Evolutionary conservation across 2,797 vertebrate genomes (phyloP).

Genomic region (Borostomias antarcticus): DNA sequence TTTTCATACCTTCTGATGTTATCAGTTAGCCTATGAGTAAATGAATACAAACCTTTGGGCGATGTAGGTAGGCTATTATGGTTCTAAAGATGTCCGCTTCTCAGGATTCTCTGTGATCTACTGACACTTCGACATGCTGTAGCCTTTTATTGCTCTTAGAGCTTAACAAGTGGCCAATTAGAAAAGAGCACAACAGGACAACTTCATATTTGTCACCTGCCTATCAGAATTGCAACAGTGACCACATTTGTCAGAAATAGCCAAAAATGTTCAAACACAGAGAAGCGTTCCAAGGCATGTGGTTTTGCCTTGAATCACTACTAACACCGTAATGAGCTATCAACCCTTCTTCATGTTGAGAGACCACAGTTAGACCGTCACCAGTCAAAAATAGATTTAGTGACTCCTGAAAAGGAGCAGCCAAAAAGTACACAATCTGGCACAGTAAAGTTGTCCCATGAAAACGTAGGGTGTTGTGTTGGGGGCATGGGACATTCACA

Average conservation of each 20-base stretch:
- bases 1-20: background rate
- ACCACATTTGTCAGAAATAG: background rate
- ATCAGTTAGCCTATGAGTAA: background rate
- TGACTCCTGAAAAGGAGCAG: conserved; percentile 19
- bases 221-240: conserved; percentile 38
- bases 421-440: background rate
- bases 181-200: conserved; percentile 39
- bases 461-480: too few relatives aligned
- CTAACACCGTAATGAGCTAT: background rate
- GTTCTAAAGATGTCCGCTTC: conserved; percentile 23
- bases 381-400: conserved; percentile 51
- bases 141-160: conserved; percentile 61
- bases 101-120: conserved; percentile 20
- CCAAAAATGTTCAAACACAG: background rate
- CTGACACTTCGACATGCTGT: conserved; percentile 30
- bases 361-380: conserved; percentile 28
- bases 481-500: too few relatives aligned
- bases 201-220: conserved; percentile 49
- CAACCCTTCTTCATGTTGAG: conserved; percentile 43
- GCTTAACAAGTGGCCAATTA: conserved; percentile 65
- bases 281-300: background rate
- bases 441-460: background rate
- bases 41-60: conserved; percentile 28
- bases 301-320: conserved; percentile 25
- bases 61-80: conserved; percentile 8